Conservation (phyloP, 37 sponge, comb jelly and placozoan species). For the Tethya wilhelma region DNA sequence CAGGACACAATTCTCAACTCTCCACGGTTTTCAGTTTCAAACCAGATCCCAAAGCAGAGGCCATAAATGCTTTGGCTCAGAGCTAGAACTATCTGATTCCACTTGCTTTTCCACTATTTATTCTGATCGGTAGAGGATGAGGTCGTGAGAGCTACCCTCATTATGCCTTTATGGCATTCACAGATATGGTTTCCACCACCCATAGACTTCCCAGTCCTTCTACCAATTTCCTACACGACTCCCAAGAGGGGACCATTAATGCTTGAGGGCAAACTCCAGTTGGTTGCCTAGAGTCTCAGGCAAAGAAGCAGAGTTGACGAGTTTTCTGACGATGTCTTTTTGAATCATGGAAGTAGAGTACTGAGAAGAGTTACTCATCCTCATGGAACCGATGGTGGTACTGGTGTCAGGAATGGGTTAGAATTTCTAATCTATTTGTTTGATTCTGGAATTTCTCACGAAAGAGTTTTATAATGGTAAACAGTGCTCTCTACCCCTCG, state of each 20-base stretch:
- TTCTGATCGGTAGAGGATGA: not conserved
- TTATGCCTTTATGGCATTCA: not conserved
- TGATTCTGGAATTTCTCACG: too few species aligned
- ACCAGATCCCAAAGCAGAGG: too few species aligned
- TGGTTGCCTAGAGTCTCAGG: slow-evolving; percentile 46
- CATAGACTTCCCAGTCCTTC: not conserved
- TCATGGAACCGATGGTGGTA: not conserved
- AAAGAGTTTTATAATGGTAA: too few species aligned
- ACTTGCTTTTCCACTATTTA: not conserved
- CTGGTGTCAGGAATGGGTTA: not conserved
- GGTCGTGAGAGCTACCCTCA: not conserved
- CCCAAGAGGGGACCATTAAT: not conserved
- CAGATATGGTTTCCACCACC: too few species aligned
- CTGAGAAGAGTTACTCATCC: not conserved
- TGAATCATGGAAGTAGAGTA: not conserved
- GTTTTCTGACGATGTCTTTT: not conserved
- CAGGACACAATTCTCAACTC: slow-evolving; percentile 13
- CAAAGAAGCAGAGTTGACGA: not conserved
- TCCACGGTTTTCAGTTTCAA: slow-evolving; percentile 26
- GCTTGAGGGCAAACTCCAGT: not conserved
- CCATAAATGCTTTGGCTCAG: too few species aligned
- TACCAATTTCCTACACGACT: not conserved
- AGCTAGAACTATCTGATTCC: not conserved
- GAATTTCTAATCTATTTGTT: too few species aligned
- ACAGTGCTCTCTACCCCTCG: too few species aligned